Conservation (phyloP, 2,113 vertebrate species). For the Pelusios castaneus region DNA sequence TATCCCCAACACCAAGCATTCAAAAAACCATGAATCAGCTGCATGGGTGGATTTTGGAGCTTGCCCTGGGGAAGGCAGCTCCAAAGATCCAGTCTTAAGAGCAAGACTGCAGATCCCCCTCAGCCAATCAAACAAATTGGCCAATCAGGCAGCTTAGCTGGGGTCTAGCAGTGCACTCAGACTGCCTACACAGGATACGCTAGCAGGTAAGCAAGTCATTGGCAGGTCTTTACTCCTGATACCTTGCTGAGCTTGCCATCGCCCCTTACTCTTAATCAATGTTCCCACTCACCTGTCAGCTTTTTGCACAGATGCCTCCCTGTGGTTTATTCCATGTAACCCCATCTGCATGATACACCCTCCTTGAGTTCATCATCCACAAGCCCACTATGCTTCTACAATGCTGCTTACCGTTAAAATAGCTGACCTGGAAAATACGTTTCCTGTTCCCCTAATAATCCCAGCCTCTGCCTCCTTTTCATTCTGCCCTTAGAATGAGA, state of each 20-base stretch:
- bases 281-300: slow-evolving; percentile 8
- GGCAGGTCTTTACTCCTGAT: not conserved
- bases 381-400: not conserved
- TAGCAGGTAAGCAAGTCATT: not conserved
- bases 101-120: not conserved
- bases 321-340: not conserved
- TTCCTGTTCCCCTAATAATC: not conserved
- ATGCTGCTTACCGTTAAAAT: not conserved
- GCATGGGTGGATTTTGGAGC: not conserved
- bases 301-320: slow-evolving; percentile 32
- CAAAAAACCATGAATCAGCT: not conserved
- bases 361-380: not conserved
- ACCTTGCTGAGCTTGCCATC: not conserved
- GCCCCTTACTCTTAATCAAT: not conserved
- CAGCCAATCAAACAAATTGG: not conserved
- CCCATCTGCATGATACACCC: not conserved
- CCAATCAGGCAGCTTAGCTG: not conserved
- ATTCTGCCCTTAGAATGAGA: not conserved
- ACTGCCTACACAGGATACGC: not conserved
- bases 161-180: not conserved
- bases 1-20: not conserved
- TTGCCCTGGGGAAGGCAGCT: not conserved
- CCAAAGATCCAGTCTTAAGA: not conserved
- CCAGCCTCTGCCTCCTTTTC: not conserved
- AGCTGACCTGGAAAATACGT: not conserved